Conservation (phyloP, 2,888 invertebrate species). For the Lepidocyrtoides sp. region DNA sequence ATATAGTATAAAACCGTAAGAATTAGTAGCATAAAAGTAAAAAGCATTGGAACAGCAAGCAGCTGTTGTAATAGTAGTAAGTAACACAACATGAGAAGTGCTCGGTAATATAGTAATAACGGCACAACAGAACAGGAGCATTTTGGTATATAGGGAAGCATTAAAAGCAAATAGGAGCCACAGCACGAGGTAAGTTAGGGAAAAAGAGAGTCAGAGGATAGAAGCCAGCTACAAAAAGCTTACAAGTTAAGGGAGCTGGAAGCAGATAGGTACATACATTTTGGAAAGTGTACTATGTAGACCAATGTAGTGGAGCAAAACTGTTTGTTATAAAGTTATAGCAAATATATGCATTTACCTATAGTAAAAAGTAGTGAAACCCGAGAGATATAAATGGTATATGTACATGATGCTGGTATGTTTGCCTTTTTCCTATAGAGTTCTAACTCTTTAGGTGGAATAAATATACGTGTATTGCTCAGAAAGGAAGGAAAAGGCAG, state of each 20-base stretch:
- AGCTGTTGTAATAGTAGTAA: slow-evolving; percentile 30
- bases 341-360: too few species aligned
- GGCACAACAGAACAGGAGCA: slow-evolving; percentile 39
- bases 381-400: not conserved
- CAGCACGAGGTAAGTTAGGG: slow-evolving; percentile 49
- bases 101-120: slow-evolving; percentile 69
- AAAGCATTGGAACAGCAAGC: slow-evolving; percentile 31
- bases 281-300: not conserved
- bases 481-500: not conserved
- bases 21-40: slow-evolving; percentile 22
- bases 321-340: not conserved
- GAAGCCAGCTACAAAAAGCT: slow-evolving; percentile 20
- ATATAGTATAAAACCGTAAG: not conserved
- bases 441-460: too few species aligned
- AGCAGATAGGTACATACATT: slow-evolving; percentile 52
- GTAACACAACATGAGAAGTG: slow-evolving; percentile 57
- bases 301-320: not conserved
- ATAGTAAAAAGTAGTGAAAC: too few species aligned
- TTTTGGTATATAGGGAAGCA: slow-evolving; percentile 45
- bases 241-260: slow-evolving; percentile 33
- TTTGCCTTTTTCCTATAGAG: not conserved
- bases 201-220: slow-evolving; percentile 40
- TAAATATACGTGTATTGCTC: slow-evolving; percentile 25
- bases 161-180: slow-evolving; percentile 67
- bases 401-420: not conserved